Evolutionary conservation across 2,113 vertebrate genomes (phyloP), one percentile per base, ranked within the genome.

Genomic region (Chrysemys picta): DNA sequence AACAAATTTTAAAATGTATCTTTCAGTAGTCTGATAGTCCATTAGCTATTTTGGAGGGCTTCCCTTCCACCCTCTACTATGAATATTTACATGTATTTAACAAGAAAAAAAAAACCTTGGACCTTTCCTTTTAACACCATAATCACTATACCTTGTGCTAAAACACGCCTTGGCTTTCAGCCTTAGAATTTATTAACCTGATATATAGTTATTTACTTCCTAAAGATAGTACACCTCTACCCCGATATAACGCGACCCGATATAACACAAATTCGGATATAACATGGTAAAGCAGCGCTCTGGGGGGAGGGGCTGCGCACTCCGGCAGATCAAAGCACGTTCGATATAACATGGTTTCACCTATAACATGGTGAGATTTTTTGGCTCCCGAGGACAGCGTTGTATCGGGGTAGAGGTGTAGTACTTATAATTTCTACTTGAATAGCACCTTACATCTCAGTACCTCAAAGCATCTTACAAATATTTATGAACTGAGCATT

Each of bases 401-500:
- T 47, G 8, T 47, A 47, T 47, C 45, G 8, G 45, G 45, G 45
- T 47, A 47, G 45, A 47, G 45, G 45, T 47, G 45, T 47, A 94
- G 9, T 24, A 59, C 79, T 2, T 93, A 10, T 42, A 91, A 93
- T 82, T 2, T 1, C 57, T 93, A 91, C 94, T 9, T 56, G 80
- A 87, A 14, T 90, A 4, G 65, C 72, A 90, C 80, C 84, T 83
- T 91, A 83, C 79, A 82, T 87, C 88, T 93, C 54, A 76, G 89
- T 42, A 87, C 75, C 89, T 91, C 89, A 91, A 93, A 93, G 86
- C 0, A 95, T 54, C 80, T 93, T 85, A 87, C 27, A 95, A 91
- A 91, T 45, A 69, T 82, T 62, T 49, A 2, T 21, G 82, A 91
- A 97, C 95, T 45, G 4, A 1, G 0, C 10, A 45, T 62, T 85